phyloP scores from a whole-genome alignment of 2,797 vertebrate species.

The Tenualosa thibaudeaui region DNA sequence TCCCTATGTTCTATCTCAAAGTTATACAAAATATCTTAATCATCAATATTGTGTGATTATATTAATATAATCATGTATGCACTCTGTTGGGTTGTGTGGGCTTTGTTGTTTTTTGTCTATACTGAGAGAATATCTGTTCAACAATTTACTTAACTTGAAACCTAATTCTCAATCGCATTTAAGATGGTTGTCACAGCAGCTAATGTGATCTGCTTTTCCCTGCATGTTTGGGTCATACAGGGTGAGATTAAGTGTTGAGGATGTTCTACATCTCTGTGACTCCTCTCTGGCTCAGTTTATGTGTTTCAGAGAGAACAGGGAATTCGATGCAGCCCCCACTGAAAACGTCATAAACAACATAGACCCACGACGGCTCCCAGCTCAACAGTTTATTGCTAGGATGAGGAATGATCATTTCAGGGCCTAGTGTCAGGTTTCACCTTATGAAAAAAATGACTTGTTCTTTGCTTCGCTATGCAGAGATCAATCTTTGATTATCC shows the following conservation, averaged over 20 bases:
- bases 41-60: neutral
- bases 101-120: neutral
- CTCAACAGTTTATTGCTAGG: slow-evolving; percentile 20
- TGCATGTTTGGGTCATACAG: neutral
- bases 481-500: slow-evolving; percentile 2
- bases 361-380: neutral
- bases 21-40: neutral
- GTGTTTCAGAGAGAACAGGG: neutral
- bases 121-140: neutral
- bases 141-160: neutral
- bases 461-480: neutral
- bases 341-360: slow-evolving; percentile 4
- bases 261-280: neutral
- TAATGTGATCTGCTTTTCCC: neutral
- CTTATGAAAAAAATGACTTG: neutral
- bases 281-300: slow-evolving; percentile 13
- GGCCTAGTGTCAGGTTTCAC: slow-evolving; percentile 10
- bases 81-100: too few species aligned
- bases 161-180: neutral
- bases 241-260: neutral
- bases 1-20: neutral
- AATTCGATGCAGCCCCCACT: neutral
- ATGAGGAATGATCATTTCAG: neutral
- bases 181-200: neutral
- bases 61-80: neutral